These are phyloP conservation scores for Scomber japonicus DNA, from an alignment of 2,113 vertebrate genomes.

Conservation along the genomic window DNA sequence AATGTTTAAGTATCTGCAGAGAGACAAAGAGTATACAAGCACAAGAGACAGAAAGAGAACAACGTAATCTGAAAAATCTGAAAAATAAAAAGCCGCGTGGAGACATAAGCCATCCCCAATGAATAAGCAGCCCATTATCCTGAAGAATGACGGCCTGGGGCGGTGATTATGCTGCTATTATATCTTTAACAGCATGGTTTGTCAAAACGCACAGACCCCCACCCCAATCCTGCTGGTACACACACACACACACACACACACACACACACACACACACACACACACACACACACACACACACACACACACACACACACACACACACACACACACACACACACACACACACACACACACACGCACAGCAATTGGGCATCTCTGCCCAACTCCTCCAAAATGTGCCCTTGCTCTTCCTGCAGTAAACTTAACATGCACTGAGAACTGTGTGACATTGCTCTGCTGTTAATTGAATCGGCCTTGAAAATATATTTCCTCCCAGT, in stretches of 20 bases:
- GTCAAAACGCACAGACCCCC: conserved; percentile 89
- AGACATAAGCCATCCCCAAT: conserved; percentile 90
- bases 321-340: no score
- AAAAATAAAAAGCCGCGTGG: conserved; percentile 87
- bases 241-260: conserved; percentile 47
- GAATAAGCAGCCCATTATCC: conserved; percentile 95
- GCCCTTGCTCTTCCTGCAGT: conserved; percentile 59
- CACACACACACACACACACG: no score
- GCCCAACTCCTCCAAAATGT: conserved; percentile 27
- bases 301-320: no score
- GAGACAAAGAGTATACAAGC: conserved; percentile 10
- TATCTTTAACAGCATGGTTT: conserved; percentile 95
- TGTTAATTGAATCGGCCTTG: conserved; percentile 62
- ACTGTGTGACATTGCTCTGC: conserved; percentile 50
- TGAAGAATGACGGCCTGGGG: conserved; percentile 92
- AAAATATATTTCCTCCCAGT: conserved; percentile 20
- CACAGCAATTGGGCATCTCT: conserved; percentile 15
- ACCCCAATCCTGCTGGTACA: conserved; percentile 61
- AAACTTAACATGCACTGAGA: conserved; percentile 44
- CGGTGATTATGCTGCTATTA: conserved; percentile 94
- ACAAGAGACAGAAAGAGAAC: conserved; percentile 66
- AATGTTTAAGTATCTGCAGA: conserved; percentile 14
- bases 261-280: conserved; percentile 26
- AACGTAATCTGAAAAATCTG: conserved; percentile 83
- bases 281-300: neutral